Conservation (phyloP, 1,140 invertebrate genomes). For the Procambarus virginalis region DNA sequence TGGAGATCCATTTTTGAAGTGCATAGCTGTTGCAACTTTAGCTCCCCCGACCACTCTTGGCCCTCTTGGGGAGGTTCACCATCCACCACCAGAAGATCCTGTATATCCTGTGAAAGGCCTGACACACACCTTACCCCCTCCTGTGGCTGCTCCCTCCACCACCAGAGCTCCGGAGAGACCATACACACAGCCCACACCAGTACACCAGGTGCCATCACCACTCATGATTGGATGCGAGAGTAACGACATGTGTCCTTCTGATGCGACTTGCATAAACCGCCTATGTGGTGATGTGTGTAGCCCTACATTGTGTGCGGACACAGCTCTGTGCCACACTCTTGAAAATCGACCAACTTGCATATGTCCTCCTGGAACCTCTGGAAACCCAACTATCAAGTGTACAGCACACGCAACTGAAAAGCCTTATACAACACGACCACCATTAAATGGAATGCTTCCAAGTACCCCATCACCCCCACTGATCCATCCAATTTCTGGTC, state of each 20-base stretch:
- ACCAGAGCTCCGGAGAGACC: slow-evolving; percentile 15
- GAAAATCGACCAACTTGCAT: slow-evolving; percentile 84
- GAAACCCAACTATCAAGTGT: slow-evolving; percentile 88
- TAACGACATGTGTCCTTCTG: slow-evolving; percentile 89
- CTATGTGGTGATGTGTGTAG: slow-evolving; percentile 79
- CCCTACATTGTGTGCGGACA: slow-evolving; percentile 74
- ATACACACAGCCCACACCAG: not conserved
- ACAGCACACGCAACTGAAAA: slow-evolving; percentile 74
- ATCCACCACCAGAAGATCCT: not conserved
- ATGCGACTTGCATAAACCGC: slow-evolving; percentile 88
- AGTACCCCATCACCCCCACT: slow-evolving; percentile 77
- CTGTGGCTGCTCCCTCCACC: slow-evolving; percentile 10
- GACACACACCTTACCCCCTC: not conserved
- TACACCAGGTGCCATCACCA: slow-evolving; percentile 6
- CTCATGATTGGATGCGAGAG: slow-evolving; percentile 86
- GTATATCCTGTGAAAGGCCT: not conserved
- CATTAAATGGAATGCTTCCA: slow-evolving; percentile 66
- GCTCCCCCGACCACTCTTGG: slow-evolving; percentile 57
- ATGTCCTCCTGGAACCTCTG: slow-evolving; percentile 89
- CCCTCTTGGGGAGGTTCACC: slow-evolving; percentile 23
- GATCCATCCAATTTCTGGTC: slow-evolving; percentile 35
- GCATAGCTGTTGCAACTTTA: slow-evolving; percentile 76
- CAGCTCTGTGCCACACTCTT: slow-evolving; percentile 78
- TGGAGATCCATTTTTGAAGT: slow-evolving; percentile 88
- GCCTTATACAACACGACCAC: slow-evolving; percentile 69